phyloP scores from a whole-genome alignment of 2,888 invertebrate species.

The Conomelus anceps region DNA sequence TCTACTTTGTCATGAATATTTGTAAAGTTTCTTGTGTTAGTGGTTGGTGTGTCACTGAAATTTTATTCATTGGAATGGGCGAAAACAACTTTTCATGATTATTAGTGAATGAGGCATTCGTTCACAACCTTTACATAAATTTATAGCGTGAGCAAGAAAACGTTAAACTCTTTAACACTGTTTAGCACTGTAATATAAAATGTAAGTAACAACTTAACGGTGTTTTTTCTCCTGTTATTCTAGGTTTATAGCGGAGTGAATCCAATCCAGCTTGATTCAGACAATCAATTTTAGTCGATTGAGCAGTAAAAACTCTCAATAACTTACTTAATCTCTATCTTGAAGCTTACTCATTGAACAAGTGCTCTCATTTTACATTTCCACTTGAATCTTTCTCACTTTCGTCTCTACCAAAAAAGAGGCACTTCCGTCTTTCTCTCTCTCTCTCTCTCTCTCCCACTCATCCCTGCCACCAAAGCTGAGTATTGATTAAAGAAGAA shows the following conservation, averaged over 20 bases:
- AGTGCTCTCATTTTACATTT: neutral
- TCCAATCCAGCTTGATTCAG: neutral
- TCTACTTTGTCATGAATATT: no score
- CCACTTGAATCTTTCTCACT: neutral
- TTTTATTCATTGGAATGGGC: no score
- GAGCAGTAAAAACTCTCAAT: neutral
- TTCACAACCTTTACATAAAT: no score
- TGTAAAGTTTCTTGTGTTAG: no score
- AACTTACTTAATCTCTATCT: neutral
- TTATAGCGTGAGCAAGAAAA: no score
- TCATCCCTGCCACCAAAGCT: neutral
- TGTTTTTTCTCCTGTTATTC: neutral
- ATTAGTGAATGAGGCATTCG: no score
- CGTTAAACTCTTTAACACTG: no score
- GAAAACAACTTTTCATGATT: no score
- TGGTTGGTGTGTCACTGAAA: no score
- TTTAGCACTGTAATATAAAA: no score
- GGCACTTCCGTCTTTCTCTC: neutral
- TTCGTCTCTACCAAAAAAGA: neutral
- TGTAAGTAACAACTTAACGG: no score
- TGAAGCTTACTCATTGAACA: neutral
- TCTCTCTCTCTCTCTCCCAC: neutral
- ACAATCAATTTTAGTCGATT: neutral
- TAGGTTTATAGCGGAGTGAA: neutral
- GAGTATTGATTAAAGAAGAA: neutral